These are phyloP conservation scores for Hemibagrus wyckioides DNA, from an alignment of 2,113 vertebrate species.

Conservation along the genomic window DNA sequence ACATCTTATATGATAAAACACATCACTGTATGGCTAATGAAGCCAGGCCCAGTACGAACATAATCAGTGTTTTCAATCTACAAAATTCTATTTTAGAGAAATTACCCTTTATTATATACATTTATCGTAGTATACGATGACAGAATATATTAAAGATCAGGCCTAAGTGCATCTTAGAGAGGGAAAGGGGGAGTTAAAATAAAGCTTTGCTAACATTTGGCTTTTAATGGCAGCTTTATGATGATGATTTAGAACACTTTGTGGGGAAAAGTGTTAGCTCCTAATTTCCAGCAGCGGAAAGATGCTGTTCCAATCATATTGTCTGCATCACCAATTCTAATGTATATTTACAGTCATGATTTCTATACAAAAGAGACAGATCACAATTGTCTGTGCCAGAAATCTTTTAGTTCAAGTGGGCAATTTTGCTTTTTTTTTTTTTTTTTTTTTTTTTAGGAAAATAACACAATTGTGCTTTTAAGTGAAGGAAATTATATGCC, in stretches of 20 bases:
- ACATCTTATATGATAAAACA: not conserved
- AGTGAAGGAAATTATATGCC: slow-evolving; percentile 12
- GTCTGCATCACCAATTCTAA: not conserved
- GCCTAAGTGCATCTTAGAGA: slow-evolving; percentile 12
- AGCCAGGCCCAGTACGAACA: not conserved
- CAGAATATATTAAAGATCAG: slow-evolving; percentile 28
- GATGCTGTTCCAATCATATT: slow-evolving; percentile 6
- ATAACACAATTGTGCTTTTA: not conserved
- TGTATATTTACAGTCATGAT: slow-evolving; percentile 8
- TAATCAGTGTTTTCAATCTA: slow-evolving; percentile 1
- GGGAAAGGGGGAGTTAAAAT: slow-evolving; percentile 10
- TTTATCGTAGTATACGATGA: slow-evolving; percentile 25
- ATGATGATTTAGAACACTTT: slow-evolving; percentile 3
- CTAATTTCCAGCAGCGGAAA: slow-evolving; percentile 23
- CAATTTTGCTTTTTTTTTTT: slow-evolving; percentile 8
- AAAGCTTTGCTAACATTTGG: slow-evolving; percentile 28
- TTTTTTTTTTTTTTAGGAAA: not conserved
- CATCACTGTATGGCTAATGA: not conserved
- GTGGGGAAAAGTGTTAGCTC: slow-evolving; percentile 1
- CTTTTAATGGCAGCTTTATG: slow-evolving; percentile 14
- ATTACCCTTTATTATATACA: slow-evolving; percentile 20
- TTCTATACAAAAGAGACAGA: not conserved
- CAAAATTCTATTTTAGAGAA: not conserved
- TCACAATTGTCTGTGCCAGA: not conserved
- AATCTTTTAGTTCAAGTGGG: slow-evolving; percentile 15